Base-by-base conservation (phyloP, 2,888 invertebrate species). In the Phengaris arion region DNA sequence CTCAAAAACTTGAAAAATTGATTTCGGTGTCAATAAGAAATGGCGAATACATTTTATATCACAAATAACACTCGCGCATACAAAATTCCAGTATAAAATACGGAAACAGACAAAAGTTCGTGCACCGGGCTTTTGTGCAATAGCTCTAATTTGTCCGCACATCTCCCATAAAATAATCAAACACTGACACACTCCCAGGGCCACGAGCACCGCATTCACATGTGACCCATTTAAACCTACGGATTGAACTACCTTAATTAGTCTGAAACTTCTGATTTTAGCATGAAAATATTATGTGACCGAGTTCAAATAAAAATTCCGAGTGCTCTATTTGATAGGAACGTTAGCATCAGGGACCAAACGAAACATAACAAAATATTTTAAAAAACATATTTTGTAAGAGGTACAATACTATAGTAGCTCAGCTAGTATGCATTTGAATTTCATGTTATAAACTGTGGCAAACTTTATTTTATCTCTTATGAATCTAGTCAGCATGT, bases 201-300 rank as follows among this genome's bases (percentile, higher is more conserved):
- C 35, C 35, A 13, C 12, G 64, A 4, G 35, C 45, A 15, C 46
- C 35, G 12, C 52, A 72, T 54, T 72, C 72, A 72, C 52, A 72
- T 72, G 72, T 70, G 51, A 72, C 51, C 72, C 52, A 72, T 72
- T 72, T 72, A 72, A 72, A 54, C 51, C 72, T 6, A 72, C 52
- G 35, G 52, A 72, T 35, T 72, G 52, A 72, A 72, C 72, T 52
- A 72, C 54, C 72, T 52, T 72, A 72, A 72, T 72, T 72, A 72
- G 72, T 35, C 72, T 54, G 10, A 52, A 69, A 69, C 48, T 69
- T 69, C 46, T 15, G 69, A 69, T 69, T 52, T 13, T 35, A 72
- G 72, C 52, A 69, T 69, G 69, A 69, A 69, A 64, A 69, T 69
- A 48, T 52, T 52, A 72, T 52, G 35, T 72, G 52, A 72, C 51